Evolutionary conservation across 2,888 invertebrate species (phyloP).

Genomic region (Syrphus vitripennis): DNA sequence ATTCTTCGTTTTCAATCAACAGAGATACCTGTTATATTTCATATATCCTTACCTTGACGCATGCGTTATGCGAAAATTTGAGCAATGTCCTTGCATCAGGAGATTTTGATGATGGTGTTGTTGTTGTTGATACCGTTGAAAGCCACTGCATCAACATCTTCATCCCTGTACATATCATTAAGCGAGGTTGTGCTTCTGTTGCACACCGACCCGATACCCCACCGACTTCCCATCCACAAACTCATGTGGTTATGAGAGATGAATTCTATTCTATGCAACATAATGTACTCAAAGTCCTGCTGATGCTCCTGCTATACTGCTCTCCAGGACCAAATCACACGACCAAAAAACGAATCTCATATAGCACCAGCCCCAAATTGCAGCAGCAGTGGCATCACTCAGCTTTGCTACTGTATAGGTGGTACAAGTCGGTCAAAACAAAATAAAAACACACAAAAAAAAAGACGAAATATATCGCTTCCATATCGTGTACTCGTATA

Average conservation of each 20-base stretch:
- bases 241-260: slow-evolving; percentile 71
- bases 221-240: no score
- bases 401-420: slow-evolving; percentile 53
- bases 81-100: slow-evolving; percentile 66
- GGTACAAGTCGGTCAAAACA: slow-evolving; percentile 64
- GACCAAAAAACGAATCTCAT: slow-evolving; percentile 19
- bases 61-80: slow-evolving; percentile 52
- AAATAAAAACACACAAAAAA: slow-evolving; percentile 33
- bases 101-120: slow-evolving; percentile 58
- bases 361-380: slow-evolving; percentile 62
- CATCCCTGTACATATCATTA: slow-evolving; percentile 43
- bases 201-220: slow-evolving; percentile 57
- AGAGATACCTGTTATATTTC: slow-evolving; percentile 55
- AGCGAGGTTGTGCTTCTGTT: slow-evolving; percentile 35
- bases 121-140: slow-evolving; percentile 55
- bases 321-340: slow-evolving; percentile 51
- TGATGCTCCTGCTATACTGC: no score
- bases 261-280: slow-evolving; percentile 61
- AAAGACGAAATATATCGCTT: slow-evolving; percentile 50
- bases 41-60: slow-evolving; percentile 57
- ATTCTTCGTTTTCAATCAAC: slow-evolving; percentile 46
- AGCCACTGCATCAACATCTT: slow-evolving; percentile 63
- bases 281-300: slow-evolving; percentile 57
- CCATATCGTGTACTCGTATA: slow-evolving; percentile 15
- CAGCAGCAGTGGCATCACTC: slow-evolving; percentile 47